A percentile compares a stretch with the other conserved stretches of the same genome.
phyloP scores from a whole-genome alignment of 1,140 invertebrate species.

The Coelopa frigida region DNA sequence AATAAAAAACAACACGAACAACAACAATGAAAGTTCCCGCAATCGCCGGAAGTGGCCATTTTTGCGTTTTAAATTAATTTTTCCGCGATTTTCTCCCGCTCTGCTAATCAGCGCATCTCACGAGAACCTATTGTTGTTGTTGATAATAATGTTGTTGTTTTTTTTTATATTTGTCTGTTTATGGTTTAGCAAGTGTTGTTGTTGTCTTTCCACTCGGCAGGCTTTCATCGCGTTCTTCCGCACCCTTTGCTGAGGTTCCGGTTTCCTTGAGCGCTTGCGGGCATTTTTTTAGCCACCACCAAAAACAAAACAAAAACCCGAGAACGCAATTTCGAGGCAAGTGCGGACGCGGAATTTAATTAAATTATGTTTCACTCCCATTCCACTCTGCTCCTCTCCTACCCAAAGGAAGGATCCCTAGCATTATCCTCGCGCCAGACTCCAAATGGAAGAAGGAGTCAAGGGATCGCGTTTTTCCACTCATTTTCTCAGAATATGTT shows the following conservation, averaged over 20 bases:
- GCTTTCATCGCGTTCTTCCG: background rate
- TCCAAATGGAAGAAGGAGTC: no score
- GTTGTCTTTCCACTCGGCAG: background rate
- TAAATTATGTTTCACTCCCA: no score
- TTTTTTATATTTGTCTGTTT: background rate
- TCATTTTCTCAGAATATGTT: no score
- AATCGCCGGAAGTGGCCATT: conserved; percentile 6
- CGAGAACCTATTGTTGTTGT: background rate
- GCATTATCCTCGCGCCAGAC: no score
- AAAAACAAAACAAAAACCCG: no score
- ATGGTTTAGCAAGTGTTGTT: background rate
- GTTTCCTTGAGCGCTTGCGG: background rate
- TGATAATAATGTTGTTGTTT: conserved; percentile 1
- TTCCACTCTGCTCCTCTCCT: no score
- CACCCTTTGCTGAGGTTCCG: background rate
- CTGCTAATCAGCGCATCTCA: conserved; percentile 1
- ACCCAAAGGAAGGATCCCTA: no score
- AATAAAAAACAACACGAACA: background rate
- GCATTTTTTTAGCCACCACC: no score
- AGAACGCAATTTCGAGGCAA: no score
- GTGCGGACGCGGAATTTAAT: no score
- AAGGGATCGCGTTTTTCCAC: no score
- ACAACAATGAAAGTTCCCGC: background rate
- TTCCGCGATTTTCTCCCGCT: background rate
- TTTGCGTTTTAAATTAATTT: conserved; percentile 9